A percentile compares a stretch with the other conserved stretches of the same genome.
These are phyloP conservation scores for Argya squamiceps DNA, from an alignment of 2,797 vertebrate genomes.

Conservation along the genomic window DNA sequence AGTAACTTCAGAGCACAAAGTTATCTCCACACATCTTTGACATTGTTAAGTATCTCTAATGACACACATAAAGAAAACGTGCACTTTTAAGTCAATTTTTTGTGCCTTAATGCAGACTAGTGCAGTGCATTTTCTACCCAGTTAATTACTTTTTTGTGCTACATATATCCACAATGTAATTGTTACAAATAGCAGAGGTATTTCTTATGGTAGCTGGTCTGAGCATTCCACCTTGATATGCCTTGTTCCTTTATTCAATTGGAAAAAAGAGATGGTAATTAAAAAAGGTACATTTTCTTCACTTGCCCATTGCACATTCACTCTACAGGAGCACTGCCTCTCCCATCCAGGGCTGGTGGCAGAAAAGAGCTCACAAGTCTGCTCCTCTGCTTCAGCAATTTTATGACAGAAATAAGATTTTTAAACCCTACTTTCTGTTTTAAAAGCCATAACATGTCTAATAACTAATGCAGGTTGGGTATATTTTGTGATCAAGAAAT, in stretches of 20 bases:
- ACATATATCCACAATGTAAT: neutral
- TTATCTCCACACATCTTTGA: neutral
- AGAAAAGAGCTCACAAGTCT: neutral
- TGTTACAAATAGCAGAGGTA: neutral
- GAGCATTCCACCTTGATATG: neutral
- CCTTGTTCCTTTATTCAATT: neutral
- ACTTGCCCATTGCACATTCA: neutral
- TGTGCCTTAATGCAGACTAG: neutral
- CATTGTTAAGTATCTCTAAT: neutral
- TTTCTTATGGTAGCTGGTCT: neutral
- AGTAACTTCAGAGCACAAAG: neutral
- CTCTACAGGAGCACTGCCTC: neutral
- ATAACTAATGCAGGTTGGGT: neutral
- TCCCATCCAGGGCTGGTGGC: neutral
- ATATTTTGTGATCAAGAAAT: neutral
- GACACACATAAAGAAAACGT: neutral
- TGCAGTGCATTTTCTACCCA: neutral
- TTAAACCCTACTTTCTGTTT: neutral
- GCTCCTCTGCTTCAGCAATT: accelerated
- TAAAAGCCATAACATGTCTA: neutral
- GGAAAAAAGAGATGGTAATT: neutral
- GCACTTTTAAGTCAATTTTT: neutral
- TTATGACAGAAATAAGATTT: neutral
- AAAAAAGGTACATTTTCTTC: neutral
- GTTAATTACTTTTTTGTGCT: neutral